Percentiles rank a stretch among this genome's conserved stretches.
Conservation (phyloP, 2,888 invertebrate genomes). For the Acleris sparsana region DNA sequence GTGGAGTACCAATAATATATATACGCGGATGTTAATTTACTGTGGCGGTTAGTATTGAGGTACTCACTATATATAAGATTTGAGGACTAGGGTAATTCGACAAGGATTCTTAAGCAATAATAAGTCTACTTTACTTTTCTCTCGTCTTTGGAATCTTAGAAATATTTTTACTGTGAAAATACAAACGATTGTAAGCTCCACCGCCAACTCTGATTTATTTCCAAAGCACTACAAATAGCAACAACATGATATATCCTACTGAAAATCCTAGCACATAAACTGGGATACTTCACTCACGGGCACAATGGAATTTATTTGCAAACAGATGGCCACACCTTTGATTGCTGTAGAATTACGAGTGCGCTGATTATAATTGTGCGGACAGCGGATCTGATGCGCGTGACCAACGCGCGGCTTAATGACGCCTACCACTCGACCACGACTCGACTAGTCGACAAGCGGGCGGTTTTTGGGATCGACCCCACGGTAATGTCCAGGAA, state of each 20-base stretch:
- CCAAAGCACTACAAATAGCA: conserved; percentile 3
- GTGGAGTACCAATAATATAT: neutral
- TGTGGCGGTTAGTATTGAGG: neutral
- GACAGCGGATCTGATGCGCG: conserved; percentile 80
- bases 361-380: conserved; percentile 81
- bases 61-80: too few species aligned
- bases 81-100: too few species aligned
- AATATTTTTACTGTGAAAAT: too few species aligned
- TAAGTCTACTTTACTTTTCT: too few species aligned
- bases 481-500: too few species aligned
- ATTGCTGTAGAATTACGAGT: conserved; percentile 81
- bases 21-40: neutral
- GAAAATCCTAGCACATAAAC: conserved; percentile 31
- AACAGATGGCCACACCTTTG: conserved; percentile 73
- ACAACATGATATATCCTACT: conserved; percentile 23
- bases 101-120: too few species aligned
- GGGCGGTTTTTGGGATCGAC: conserved; percentile 13
- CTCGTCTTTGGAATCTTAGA: too few species aligned
- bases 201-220: too few species aligned
- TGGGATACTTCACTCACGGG: conserved; percentile 29
- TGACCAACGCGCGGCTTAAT: conserved; percentile 78
- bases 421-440: conserved; percentile 65
- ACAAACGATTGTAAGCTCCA: too few species aligned
- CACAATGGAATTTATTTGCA: conserved; percentile 52
- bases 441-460: conserved; percentile 18